These are phyloP conservation scores for Caenorhabditis becei DNA, from an alignment of 2,888 invertebrate genomes.

Conservation along the genomic window DNA sequence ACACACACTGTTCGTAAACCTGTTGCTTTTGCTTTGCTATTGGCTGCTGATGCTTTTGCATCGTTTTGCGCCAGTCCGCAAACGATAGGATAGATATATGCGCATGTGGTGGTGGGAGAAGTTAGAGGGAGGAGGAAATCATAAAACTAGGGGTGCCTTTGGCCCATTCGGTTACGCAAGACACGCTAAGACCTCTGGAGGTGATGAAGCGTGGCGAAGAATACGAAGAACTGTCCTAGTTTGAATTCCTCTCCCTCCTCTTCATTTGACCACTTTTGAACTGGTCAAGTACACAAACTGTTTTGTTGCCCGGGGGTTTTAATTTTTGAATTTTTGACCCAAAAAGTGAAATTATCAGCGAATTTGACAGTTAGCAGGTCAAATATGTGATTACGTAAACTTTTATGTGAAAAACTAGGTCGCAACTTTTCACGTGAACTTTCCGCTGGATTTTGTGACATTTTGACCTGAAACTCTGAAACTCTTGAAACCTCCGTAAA, in stretches of 20 bases:
- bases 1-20: constrained; percentile 53
- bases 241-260: constrained; percentile 18
- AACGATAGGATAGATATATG: constrained; percentile 53
- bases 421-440: too few species aligned
- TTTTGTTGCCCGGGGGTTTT: too few species aligned
- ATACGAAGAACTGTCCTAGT: constrained; percentile 27
- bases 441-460: too few species aligned
- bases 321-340: too few species aligned
- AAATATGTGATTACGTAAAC: too few species aligned
- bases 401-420: too few species aligned
- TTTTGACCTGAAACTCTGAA: too few species aligned
- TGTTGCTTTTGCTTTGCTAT: too few species aligned
- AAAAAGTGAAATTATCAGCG: too few species aligned
- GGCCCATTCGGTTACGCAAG: constrained; percentile 47
- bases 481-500: too few species aligned
- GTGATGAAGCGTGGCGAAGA: constrained; percentile 57
- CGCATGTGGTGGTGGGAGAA: constrained; percentile 47
- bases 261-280: constrained; percentile 9
- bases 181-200: constrained; percentile 32
- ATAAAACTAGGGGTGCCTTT: constrained; percentile 41
- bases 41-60: constrained; percentile 40
- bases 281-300: too few species aligned
- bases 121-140: constrained; percentile 41
- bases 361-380: too few species aligned
- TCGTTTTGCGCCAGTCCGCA: constrained; percentile 42